A percentile compares a stretch with the other conserved stretches of the same genome.
Conservation (phyloP, 2,113 vertebrate genomes). For the Eubucco bourcierii region DNA sequence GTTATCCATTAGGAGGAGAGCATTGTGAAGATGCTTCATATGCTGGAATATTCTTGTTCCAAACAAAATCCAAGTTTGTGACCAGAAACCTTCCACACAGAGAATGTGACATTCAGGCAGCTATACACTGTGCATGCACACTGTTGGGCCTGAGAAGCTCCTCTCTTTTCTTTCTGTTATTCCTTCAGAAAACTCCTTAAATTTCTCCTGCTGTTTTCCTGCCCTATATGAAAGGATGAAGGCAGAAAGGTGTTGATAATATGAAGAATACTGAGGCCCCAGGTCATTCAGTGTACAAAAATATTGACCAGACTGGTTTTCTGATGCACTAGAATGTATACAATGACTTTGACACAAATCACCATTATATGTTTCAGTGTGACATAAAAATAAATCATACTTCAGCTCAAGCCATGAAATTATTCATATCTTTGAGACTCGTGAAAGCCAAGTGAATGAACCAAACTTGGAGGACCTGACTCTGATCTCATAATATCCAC, state of each 20-base stretch:
- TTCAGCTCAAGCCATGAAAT: neutral
- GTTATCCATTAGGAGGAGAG: neutral
- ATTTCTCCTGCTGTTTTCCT: neutral
- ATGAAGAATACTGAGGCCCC: neutral
- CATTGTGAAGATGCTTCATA: slow-evolving; percentile 22
- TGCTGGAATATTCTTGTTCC: slow-evolving; percentile 19
- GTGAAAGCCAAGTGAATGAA: neutral
- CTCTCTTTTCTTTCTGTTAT: neutral
- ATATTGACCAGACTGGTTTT: neutral
- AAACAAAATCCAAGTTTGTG: slow-evolving; percentile 8
- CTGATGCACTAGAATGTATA: neutral
- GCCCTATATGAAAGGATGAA: neutral
- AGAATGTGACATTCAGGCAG: neutral
- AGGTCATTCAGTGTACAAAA: neutral
- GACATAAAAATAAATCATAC: neutral
- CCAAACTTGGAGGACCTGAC: neutral
- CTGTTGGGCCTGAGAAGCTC: neutral
- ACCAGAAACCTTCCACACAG: neutral
- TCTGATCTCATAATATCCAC: neutral
- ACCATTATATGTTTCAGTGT: neutral
- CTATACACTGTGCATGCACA: neutral
- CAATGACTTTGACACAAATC: neutral
- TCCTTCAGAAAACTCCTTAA: neutral
- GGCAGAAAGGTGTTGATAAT: neutral
- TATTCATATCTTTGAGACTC: neutral